A percentile compares a stretch with the other conserved stretches of the same genome.
Evolutionary conservation across 2,113 vertebrate species (phyloP).

Genomic region (Lepus americanus): DNA sequence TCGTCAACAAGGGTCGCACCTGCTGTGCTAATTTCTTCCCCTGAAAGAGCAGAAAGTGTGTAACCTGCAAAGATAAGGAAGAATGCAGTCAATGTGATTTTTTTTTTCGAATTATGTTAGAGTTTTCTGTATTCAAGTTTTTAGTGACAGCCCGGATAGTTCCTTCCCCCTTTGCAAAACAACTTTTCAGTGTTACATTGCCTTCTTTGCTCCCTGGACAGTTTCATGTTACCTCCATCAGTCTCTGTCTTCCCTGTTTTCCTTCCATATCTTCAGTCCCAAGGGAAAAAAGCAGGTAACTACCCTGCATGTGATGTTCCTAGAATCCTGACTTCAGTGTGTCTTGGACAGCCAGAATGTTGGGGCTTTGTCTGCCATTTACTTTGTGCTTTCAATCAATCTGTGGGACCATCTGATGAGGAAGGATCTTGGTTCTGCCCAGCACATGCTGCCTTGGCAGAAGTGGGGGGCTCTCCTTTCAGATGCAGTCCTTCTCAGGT

Average conservation of each 20-base stretch:
- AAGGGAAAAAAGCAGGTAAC: neutral
- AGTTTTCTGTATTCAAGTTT: slow-evolving; percentile 12
- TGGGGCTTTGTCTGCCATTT: neutral
- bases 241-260: neutral
- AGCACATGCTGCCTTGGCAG: neutral
- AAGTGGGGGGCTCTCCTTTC: neutral
- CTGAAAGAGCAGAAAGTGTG: neutral
- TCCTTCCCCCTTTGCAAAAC: neutral
- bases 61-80: neutral
- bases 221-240: neutral
- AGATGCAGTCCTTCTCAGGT: neutral
- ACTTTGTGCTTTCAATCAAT: neutral
- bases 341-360: neutral
- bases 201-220: neutral
- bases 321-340: neutral
- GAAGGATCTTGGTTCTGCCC: neutral
- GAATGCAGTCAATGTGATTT: neutral
- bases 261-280: neutral
- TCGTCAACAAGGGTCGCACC: neutral
- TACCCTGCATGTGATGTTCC: neutral
- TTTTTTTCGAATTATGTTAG: neutral
- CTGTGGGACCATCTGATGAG: neutral
- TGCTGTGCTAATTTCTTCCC: neutral
- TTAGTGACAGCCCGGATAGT: slow-evolving; percentile 44
- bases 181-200: slow-evolving; percentile 50